A percentile compares a stretch with the other conserved stretches of the same genome.
These are phyloP conservation scores for Eucera pruinosa DNA, from an alignment of 2,888 invertebrate genomes.

Conservation along the genomic window DNA sequence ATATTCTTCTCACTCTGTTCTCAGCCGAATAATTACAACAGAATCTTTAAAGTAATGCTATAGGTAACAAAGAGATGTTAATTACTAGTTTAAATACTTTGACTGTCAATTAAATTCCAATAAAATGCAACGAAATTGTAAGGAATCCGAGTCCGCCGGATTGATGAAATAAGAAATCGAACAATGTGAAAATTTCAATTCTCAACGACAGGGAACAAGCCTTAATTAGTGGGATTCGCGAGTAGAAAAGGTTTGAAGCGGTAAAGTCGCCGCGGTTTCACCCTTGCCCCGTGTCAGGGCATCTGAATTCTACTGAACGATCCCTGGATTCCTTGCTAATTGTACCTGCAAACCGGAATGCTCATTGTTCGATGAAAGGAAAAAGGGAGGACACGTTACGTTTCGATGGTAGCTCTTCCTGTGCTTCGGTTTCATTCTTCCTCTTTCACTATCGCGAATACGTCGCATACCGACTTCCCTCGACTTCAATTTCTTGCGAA, in stretches of 20 bases:
- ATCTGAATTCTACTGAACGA: constrained; percentile 58
- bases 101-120: no score
- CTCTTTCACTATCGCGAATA: constrained; percentile 56
- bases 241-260: constrained; percentile 24
- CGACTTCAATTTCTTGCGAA: constrained; percentile 39
- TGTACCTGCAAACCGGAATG: constrained; percentile 70
- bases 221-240: constrained; percentile 17
- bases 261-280: constrained; percentile 29
- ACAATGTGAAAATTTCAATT: constrained; percentile 10
- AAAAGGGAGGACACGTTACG: constrained; percentile 51
- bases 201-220: not conserved
- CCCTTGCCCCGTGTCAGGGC: constrained; percentile 33
- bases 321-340: constrained; percentile 71
- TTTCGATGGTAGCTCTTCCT: constrained; percentile 57
- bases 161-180: no score
- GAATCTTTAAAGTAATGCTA: no score
- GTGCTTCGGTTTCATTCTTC: constrained; percentile 35
- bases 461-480: constrained; percentile 63
- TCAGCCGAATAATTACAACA: no score
- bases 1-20: no score
- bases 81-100: no score
- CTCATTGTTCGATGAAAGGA: constrained; percentile 68
- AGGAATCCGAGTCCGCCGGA: no score
- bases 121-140: no score
- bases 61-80: no score